Conservation (phyloP, 1,140 invertebrate genomes). For the Aleiodes sp. region DNA sequence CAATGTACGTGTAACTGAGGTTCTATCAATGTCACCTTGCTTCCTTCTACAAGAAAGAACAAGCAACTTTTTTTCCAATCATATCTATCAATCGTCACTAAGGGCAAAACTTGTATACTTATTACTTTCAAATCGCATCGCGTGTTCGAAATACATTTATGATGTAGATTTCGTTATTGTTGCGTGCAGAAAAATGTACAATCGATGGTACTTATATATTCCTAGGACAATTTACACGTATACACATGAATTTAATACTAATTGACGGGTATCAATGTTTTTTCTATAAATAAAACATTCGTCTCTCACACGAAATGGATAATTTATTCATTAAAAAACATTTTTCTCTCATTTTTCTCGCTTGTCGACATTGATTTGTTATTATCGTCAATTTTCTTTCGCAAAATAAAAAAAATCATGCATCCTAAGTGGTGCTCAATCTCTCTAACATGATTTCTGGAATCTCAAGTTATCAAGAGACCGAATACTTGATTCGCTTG, state of each 20-base stretch:
- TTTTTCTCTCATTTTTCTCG: too few species aligned
- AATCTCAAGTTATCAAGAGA: conserved; percentile 50
- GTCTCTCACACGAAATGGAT: too few species aligned
- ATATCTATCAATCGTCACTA: not conserved
- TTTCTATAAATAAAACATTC: too few species aligned
- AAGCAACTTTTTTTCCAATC: too few species aligned
- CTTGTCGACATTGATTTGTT: too few species aligned
- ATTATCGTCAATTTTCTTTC: too few species aligned
- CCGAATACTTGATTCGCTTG: conserved; percentile 54
- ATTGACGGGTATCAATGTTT: not conserved
- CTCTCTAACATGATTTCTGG: conserved; percentile 39
- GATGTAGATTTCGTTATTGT: not conserved
- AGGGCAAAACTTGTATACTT: not conserved
- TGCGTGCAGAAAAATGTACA: conserved; percentile 29
- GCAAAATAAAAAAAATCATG: too few species aligned
- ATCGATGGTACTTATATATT: not conserved
- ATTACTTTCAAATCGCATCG: not conserved
- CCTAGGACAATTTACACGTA: conserved; percentile 16
- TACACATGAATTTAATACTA: not conserved
- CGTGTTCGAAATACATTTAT: not conserved
- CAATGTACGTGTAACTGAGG: too few species aligned
- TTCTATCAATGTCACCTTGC: too few species aligned
- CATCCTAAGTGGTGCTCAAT: not conserved
- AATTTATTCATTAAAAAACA: too few species aligned
- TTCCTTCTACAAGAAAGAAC: too few species aligned